Conservation (phyloP, 2,888 invertebrate species). For the Drosophila cyrtoloma region DNA sequence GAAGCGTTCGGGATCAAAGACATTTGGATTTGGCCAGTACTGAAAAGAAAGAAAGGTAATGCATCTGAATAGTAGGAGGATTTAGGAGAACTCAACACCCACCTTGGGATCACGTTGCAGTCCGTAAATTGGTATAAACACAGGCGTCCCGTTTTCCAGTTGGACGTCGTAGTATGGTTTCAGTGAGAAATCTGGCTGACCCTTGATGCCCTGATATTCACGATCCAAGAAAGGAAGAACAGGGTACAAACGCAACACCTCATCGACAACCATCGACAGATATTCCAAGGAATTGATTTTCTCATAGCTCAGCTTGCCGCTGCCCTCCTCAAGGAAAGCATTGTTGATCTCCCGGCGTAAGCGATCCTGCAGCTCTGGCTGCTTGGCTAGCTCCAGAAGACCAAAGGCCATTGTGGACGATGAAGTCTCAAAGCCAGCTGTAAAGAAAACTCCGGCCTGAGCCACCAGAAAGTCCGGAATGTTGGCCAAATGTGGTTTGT, state of each 20-base stretch:
- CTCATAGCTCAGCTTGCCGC: constrained; percentile 84
- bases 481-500: constrained; percentile 57
- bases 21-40: constrained; percentile 83
- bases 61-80: too few species aligned
- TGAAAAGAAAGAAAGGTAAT: constrained; percentile 33
- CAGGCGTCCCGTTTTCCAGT: constrained; percentile 79
- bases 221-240: constrained; percentile 84
- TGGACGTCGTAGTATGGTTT: constrained; percentile 79
- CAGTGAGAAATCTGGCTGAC: constrained; percentile 68
- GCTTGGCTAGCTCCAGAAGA: constrained; percentile 84
- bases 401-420: constrained; percentile 85
- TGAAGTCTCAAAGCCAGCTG: constrained; percentile 84
- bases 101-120: constrained; percentile 84
- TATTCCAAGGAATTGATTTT: constrained; percentile 84
- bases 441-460: constrained; percentile 83
- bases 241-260: constrained; percentile 84
- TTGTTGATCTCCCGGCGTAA: constrained; percentile 85
- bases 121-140: constrained; percentile 82
- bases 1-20: constrained; percentile 84
- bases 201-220: constrained; percentile 65
- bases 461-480: constrained; percentile 81
- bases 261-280: constrained; percentile 85
- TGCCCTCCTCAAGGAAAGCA: constrained; percentile 76
- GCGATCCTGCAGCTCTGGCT: constrained; percentile 84
- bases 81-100: background rate